A percentile compares a stretch with the other conserved stretches of the same genome.
phyloP scores from a whole-genome alignment of 2,888 invertebrate genomes.

The Megamerina dolium region DNA sequence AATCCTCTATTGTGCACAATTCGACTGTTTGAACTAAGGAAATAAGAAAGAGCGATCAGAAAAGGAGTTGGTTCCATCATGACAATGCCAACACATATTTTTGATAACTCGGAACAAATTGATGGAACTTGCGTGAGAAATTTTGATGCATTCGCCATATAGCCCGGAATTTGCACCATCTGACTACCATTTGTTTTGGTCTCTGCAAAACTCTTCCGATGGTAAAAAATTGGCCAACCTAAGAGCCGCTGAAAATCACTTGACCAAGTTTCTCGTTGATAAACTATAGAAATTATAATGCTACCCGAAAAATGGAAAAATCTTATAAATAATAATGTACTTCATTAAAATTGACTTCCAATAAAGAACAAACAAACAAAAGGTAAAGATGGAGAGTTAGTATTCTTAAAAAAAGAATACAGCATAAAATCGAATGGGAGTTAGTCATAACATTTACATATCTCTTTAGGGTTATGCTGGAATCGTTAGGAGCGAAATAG shows the following conservation, averaged over 20 bases:
- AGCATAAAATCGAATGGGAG: too few relatives aligned
- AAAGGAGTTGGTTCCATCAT: background rate
- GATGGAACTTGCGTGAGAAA: background rate
- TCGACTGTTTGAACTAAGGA: background rate
- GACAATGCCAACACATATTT: background rate
- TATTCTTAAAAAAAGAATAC: too few relatives aligned
- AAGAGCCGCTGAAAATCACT: background rate
- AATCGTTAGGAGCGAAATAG: too few relatives aligned
- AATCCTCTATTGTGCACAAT: background rate
- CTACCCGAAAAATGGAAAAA: background rate
- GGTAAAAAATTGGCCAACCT: background rate
- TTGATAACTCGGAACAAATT: background rate
- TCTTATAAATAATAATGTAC: background rate
- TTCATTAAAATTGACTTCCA: background rate
- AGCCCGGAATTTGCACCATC: background rate
- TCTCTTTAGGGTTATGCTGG: too few relatives aligned
- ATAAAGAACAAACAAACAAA: too few relatives aligned
- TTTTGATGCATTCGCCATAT: background rate
- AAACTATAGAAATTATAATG: background rate
- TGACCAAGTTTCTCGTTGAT: background rate
- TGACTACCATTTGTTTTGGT: background rate
- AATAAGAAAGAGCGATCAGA: background rate
- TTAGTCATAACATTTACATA: too few relatives aligned
- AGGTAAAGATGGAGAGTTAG: too few relatives aligned
- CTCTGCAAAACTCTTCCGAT: background rate